Base-by-base conservation (phyloP, 2,888 invertebrate genomes). In the Apoderus coryli region DNA sequence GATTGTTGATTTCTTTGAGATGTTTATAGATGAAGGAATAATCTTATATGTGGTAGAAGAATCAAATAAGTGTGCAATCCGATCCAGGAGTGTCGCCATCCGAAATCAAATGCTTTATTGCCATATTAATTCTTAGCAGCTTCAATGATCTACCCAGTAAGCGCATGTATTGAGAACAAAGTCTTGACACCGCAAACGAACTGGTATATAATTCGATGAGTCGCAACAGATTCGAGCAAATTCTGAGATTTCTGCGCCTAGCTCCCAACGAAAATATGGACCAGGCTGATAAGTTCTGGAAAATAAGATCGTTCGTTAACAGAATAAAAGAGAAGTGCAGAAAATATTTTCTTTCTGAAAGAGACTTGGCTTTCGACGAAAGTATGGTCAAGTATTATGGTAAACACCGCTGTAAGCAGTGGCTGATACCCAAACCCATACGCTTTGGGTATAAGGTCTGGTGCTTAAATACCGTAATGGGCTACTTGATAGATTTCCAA, bases 351-450 rank as follows among this genome's bases (percentile, higher is more conserved):
- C 25, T 13, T 9, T 28, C 36, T 15, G 30, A 36, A 30, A 27
- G 25, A 19, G 14, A 31, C 25, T 10, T 31, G 13, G 7, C 16
- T 4, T 50, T 42, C 33, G n/a, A n/a, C n/a, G n/a, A n/a, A n/a
- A n/a, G n/a, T n/a, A n/a, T n/a, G n/a, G n/a, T n/a, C n/a, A n/a
- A n/a, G n/a, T n/a, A n/a, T n/a, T n/a, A n/a, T n/a, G n/a, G n/a
- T n/a, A n/a, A n/a, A n/a, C n/a, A n/a, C n/a, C n/a, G n/a, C n/a
- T n/a, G n/a, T n/a, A n/a, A n/a, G n/a, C n/a, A n/a, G n/a, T n/a
- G n/a, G n/a, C 36, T 49, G 3, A 35, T 41, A 19, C 29, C 25
- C 13, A 38, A 38, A 38, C 34, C 38, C 6, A 32, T 34, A 14
- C 31, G 16, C 24, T n/a, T 30, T 10, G 30, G 24, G 7, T 24